phyloP scores from a whole-genome alignment of 2,797 vertebrate species.

The Onychomys leucogaster region DNA sequence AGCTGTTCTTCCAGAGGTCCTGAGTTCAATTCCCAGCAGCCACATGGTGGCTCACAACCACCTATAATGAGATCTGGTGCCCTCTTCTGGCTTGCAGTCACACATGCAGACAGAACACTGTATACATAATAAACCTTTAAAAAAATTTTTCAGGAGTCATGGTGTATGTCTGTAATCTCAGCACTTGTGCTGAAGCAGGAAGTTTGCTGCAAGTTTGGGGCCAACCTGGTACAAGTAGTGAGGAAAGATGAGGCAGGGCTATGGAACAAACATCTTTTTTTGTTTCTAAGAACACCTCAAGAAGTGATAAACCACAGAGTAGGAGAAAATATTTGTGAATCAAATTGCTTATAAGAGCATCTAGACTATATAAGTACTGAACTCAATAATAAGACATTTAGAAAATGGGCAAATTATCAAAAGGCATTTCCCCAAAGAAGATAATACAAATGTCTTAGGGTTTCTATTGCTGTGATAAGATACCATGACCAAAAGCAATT shows the following conservation, averaged over 20 bases:
- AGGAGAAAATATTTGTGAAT: neutral
- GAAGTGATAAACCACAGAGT: neutral
- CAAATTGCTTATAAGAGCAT: neutral
- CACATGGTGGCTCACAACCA: too few relatives aligned
- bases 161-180: neutral
- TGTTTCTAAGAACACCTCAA: neutral
- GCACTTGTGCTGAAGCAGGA: neutral
- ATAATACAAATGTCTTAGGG: neutral
- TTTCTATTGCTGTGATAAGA: neutral
- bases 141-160: neutral
- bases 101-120: too few relatives aligned
- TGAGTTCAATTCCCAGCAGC: too few relatives aligned
- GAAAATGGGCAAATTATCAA: neutral
- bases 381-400: neutral
- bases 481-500: neutral
- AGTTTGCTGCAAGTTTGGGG: neutral
- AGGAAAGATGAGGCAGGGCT: neutral
- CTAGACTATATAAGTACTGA: neutral
- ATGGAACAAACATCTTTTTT: neutral
- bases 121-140: too few relatives aligned
- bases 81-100: too few relatives aligned
- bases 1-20: too few relatives aligned
- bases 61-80: too few relatives aligned
- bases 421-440: neutral
- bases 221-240: neutral